Base-by-base conservation (phyloP, 1,140 invertebrate species). In the Trichonephila clavipes region DNA sequence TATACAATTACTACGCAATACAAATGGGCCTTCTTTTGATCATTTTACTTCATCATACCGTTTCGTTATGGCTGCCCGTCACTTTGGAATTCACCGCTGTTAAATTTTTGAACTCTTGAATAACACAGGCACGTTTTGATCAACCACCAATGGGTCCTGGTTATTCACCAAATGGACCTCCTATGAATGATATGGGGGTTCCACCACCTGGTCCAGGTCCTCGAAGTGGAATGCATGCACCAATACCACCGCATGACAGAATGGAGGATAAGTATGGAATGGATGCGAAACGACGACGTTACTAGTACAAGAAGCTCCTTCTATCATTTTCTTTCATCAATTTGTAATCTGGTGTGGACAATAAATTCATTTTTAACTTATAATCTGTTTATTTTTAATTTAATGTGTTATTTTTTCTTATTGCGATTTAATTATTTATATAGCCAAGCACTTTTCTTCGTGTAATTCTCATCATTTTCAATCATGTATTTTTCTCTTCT, bases 261-360 rank as follows among this genome's bases (percentile, higher is more conserved):
- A 88, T 93, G 92, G 72, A 93, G 21, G 92, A 93, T 34, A 77
- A 77, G 28, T 93, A 93, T 81, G 85, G 28, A 4, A 93, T 92
- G 90, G 90, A 92, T 28, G 18, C 90, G 3, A 92, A 93, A 44
- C 44, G 92, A 58, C 64, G 92, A 6, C 85, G 92, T 18, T 93
- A 93, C 51, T 93, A 88, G 83, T 51, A 51, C 51, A 51, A 51
- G 51, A 51, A 51, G 51, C 51, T 7, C 51, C 51, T 51, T 51
- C 7, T 10, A 51, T 51, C 51, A 51, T 51, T 51, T 51, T 10
- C 51, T 51, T 51, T 51, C 51, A 51, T 51, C 51, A 51, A 51
- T 51, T 51, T 51, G 51, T 51, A 51, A 51, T 51, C 51, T 51
- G 51, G 51, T 51, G 51, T 51, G 51, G 51, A 51, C 51, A 51